Base-by-base conservation (phyloP, 2,888 invertebrate genomes). In the Branchipolynoe longqiensis region DNA sequence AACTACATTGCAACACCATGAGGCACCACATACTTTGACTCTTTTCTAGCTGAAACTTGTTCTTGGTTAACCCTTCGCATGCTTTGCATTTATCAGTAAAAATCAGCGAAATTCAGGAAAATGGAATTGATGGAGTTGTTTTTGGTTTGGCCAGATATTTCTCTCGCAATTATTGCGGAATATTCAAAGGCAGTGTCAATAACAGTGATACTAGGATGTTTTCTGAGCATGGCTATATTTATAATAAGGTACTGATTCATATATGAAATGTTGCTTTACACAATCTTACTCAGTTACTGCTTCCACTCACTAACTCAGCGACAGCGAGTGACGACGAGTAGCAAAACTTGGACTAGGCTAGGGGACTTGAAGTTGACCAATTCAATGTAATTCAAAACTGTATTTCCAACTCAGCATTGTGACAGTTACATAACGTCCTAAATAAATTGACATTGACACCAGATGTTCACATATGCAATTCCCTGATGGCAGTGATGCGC, bases 171-270 rank as follows among this genome's bases (percentile, higher is more conserved):
- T 58, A 33, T 82, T 54, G 82, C 82, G 14, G 82, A 54, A 38
- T 56, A 82, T 58, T 82, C 82, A 33, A 56, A 54, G 56, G n/a
- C 82, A 31, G 33, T 82, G 12, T 82, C 82, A 38, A 82, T 82
- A 2, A 22, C 56, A 22, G 54, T 82, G 22, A 82, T 82, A 22
- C 33, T 82, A 25, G 82, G 18, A 1, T 82, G 82, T 82, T 82
- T 54, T 31, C 31, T 82, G 56, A 31, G 56, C 12, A 82, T 82
- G 82, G 58, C 38, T 14, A 33, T 82, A 82, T 82, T 82, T 33
- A 69, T 69, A 8, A 33, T 69, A 31, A 69, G 69, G 69, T 69
- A 69, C 22, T 18, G 33, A 14, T 36, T 31, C n/a, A 62, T 48
- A 12, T 48, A 18, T 48, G 8, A 18, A 12, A 48, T 48, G 8